Percentiles rank a stretch among this genome's conserved stretches.
These are phyloP conservation scores for Vulpes ferrilata DNA, from an alignment of 2,113 vertebrate genomes.

Conservation along the genomic window DNA sequence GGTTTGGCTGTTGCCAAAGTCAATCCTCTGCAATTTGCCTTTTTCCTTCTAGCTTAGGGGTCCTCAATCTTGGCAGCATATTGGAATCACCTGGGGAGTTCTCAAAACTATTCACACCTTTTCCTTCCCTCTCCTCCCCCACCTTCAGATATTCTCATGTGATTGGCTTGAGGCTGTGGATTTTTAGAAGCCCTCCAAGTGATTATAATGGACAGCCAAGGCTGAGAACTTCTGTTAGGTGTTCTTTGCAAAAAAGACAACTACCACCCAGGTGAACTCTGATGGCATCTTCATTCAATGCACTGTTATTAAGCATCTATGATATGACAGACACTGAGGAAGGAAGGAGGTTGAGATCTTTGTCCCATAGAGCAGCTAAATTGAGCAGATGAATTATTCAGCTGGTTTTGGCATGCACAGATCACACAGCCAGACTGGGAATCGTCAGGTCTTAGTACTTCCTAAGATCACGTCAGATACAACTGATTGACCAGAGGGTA, in stretches of 20 bases:
- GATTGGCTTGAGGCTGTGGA: neutral
- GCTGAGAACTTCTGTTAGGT: neutral
- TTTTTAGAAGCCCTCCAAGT: neutral
- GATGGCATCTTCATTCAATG: neutral
- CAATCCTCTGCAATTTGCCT: neutral
- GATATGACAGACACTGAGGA: neutral
- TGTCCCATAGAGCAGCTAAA: neutral
- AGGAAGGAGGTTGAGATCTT: neutral
- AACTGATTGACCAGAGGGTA: neutral
- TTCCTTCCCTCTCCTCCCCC: neutral
- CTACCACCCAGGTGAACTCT: neutral
- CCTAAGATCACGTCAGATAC: rapidly evolving
- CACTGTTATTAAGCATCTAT: neutral
- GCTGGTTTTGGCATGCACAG: neutral
- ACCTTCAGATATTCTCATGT: neutral
- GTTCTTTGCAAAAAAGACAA: neutral
- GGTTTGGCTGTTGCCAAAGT: neutral
- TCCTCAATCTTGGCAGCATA: neutral
- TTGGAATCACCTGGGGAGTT: neutral
- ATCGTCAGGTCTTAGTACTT: neutral
- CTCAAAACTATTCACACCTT: neutral
- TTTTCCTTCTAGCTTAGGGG: neutral
- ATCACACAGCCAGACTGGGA: neutral
- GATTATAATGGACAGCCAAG: neutral
- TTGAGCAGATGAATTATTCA: neutral